Percentiles rank a stretch among this genome's conserved stretches.
These are phyloP conservation scores for Geotrypetes seraphini DNA, from an alignment of 2,797 vertebrate species.

Conservation along the genomic window DNA sequence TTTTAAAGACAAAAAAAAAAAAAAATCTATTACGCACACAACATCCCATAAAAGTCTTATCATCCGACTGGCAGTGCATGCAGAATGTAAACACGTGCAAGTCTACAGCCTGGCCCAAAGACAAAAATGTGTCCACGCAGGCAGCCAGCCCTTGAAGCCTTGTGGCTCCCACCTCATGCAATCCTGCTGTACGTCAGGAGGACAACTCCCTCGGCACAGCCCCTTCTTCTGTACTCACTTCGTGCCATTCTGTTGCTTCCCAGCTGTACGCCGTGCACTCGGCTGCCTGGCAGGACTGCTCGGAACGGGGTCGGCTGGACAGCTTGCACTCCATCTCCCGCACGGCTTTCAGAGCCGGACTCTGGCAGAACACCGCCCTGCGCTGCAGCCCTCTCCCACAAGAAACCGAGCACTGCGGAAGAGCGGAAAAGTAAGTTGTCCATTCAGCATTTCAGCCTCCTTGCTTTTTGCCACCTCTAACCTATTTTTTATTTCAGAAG, in stretches of 20 bases:
- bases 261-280: slow-evolving; percentile 67
- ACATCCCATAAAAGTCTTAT: not conserved
- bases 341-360: slow-evolving; percentile 34
- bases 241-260: slow-evolving; percentile 75
- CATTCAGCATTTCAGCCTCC: slow-evolving; percentile 3
- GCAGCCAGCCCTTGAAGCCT: slow-evolving; percentile 10
- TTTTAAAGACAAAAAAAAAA: not conserved
- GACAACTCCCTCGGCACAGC: slow-evolving; percentile 4
- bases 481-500: no score
- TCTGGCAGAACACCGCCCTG: slow-evolving; percentile 65
- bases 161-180: slow-evolving; percentile 14
- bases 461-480: no score
- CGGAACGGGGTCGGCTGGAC: slow-evolving; percentile 48
- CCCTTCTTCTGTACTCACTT: slow-evolving; percentile 53
- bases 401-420: slow-evolving; percentile 73
- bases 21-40: not conserved
- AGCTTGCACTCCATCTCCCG: slow-evolving; percentile 57
- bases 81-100: slow-evolving; percentile 1
- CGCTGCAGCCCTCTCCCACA: slow-evolving; percentile 71
- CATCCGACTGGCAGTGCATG: slow-evolving; percentile 30
- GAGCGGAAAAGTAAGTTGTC: slow-evolving; percentile 38
- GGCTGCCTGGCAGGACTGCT: slow-evolving; percentile 58
- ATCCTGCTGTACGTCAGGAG: not conserved
- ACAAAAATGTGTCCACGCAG: slow-evolving; percentile 1
- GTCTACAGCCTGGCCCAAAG: slow-evolving; percentile 5